These are phyloP conservation scores for Penaeus monodon DNA, from an alignment of 2,888 invertebrate genomes.

Conservation along the genomic window DNA sequence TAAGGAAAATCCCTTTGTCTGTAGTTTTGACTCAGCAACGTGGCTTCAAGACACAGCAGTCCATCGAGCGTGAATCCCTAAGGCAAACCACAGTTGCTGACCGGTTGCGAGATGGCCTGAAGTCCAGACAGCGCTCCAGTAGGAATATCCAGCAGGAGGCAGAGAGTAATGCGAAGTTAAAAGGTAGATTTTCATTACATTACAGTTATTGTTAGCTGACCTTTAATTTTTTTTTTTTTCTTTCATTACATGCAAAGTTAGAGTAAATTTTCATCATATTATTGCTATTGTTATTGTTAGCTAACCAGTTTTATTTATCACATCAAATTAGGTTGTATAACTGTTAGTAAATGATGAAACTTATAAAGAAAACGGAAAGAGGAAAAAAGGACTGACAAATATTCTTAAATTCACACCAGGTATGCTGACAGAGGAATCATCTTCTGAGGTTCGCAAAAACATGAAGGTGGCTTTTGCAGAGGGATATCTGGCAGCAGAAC, in stretches of 20 bases:
- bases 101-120: constrained; percentile 76
- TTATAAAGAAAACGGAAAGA: too few relatives aligned
- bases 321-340: too few relatives aligned
- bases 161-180: constrained; percentile 74
- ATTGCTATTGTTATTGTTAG: background rate
- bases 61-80: constrained; percentile 78
- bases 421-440: constrained; percentile 66
- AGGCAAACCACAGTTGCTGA: constrained; percentile 81
- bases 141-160: constrained; percentile 83
- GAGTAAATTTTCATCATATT: constrained; percentile 65
- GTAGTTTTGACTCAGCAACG: constrained; percentile 69
- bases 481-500: constrained; percentile 84
- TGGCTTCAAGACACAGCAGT: constrained; percentile 85
- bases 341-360: too few relatives aligned
- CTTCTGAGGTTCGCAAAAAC: constrained; percentile 77
- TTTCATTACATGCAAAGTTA: constrained; percentile 69
- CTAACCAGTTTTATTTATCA: background rate
- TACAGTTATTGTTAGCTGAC: background rate
- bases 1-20: background rate
- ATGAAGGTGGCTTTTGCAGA: constrained; percentile 92
- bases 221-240: constrained; percentile 13
- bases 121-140: constrained; percentile 72
- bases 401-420: constrained; percentile 1
- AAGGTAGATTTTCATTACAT: constrained; percentile 65
- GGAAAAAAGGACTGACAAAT: too few relatives aligned